These are phyloP conservation scores for Halocynthia aurantium DNA, from an alignment of 23 tunicate genomes.

Conservation along the genomic window DNA sequence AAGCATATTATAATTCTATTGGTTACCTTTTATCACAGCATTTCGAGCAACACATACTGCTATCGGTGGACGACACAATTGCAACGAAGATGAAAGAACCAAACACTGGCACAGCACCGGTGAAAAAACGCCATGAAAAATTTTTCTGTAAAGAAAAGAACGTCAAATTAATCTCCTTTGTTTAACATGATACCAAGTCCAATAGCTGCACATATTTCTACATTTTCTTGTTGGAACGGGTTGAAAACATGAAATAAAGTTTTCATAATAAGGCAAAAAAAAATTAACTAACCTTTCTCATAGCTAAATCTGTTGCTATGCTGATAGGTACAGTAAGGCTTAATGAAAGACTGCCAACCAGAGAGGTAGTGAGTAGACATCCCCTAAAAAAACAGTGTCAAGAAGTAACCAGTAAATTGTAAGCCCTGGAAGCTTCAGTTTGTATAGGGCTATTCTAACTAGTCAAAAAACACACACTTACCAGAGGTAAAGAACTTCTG, in stretches of 20 bases:
- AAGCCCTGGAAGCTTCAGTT: neutral
- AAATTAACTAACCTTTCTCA: slow-evolving; percentile 33
- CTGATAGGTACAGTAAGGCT: slow-evolving; percentile 79
- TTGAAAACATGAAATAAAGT: neutral
- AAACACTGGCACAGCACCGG: slow-evolving; percentile 61
- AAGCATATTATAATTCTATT: too few relatives aligned
- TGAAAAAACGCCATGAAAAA: slow-evolving; percentile 71
- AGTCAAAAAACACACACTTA: slow-evolving; percentile 11
- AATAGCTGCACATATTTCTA: neutral
- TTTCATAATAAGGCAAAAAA: neutral
- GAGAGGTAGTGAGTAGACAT: slow-evolving; percentile 67
- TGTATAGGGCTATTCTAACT: neutral
- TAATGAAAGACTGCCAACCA: slow-evolving; percentile 65
- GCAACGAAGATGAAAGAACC: slow-evolving; percentile 57
- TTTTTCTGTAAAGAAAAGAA: slow-evolving; percentile 30
- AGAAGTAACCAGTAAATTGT: neutral
- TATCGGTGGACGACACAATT: neutral
- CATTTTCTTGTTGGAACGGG: neutral
- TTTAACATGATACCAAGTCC: neutral
- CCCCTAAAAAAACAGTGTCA: slow-evolving; percentile 43
- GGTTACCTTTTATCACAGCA: slow-evolving; percentile 10
- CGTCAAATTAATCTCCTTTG: neutral
- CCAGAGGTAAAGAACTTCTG: slow-evolving; percentile 89
- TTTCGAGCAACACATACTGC: slow-evolving; percentile 17
- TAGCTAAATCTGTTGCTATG: slow-evolving; percentile 43